Conservation (phyloP, 1,140 invertebrate genomes). For the Dreissena polymorpha region DNA sequence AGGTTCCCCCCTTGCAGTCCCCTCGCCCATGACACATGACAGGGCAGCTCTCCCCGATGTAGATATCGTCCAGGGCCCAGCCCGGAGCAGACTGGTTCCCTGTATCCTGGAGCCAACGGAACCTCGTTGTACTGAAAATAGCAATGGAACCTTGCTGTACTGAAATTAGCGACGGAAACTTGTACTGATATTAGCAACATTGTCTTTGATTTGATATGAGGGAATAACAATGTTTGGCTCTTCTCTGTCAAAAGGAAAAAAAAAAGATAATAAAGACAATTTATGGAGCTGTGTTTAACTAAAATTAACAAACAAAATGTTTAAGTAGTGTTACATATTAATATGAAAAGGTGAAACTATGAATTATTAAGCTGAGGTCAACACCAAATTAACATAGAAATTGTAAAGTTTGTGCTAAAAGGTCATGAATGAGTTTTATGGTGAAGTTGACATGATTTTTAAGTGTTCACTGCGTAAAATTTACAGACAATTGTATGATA, state of each 20-base stretch:
- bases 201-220: neutral
- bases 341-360: too few relatives aligned
- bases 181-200: neutral
- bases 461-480: too few relatives aligned
- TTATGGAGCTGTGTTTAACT: neutral
- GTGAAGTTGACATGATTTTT: too few relatives aligned
- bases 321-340: neutral
- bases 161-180: neutral
- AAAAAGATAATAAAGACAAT: neutral
- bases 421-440: too few relatives aligned
- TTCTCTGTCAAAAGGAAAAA: neutral
- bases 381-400: too few relatives aligned
- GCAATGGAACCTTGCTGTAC: conserved; percentile 2
- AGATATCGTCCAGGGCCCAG: conserved; percentile 81
- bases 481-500: too few relatives aligned
- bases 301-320: neutral
- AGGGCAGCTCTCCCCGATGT: conserved; percentile 79
- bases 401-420: too few relatives aligned
- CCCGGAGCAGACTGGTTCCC: conserved; percentile 58
- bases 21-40: conserved; percentile 79
- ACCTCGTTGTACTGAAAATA: conserved; percentile 77
- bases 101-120: conserved; percentile 79
- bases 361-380: too few relatives aligned
- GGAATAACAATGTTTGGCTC: neutral
- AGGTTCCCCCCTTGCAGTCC: conserved; percentile 77